Base-by-base conservation (phyloP, 2,113 vertebrate species). In the Salvelinus sp. region DNA sequence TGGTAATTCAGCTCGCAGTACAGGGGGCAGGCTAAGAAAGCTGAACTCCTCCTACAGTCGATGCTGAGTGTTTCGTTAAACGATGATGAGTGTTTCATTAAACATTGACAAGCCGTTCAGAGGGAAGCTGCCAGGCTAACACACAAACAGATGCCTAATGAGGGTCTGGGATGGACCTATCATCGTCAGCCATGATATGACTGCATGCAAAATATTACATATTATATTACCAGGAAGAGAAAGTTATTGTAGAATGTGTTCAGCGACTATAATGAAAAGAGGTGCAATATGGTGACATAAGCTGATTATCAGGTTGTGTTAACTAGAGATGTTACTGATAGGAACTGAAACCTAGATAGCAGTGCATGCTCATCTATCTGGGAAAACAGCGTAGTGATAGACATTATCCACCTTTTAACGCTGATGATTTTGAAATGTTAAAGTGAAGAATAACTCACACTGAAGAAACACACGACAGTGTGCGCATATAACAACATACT, bases 1-100 rank as follows among this genome's bases (percentile, higher is more conserved):
- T 83, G 82, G 66, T 67, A 76, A 88, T 88, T 87, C 85, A 75
- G 76, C 73, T 66, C 72, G 60, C 82, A 79, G 80, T 77, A 75
- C 76, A 64, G 30, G 78, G 76, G 79, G 74, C 50, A 54, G 82
- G 83, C 66, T 81, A 75, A 84, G 65, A 72, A 20, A 25, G 76
- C 70, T 85, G 76, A 87, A 78, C 72, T 83, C 44, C 75, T 64
- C 69, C 66, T 54, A 77, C 50, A 63, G 65, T 76, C 70, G 74
- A 86, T 74, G 80, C 83, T 82, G 28, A 85, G 80, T 86, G 77
- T 87, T 90, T 82, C 82, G 79, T 88, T 72, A 70, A 79, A 75
- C 54, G 72, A 50, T 78, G 74, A 82, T 76, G 81, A 77, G 67
- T 86, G 79, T 87, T 90, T 83, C 83, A 80, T 88, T 71, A 71